Percentiles rank a stretch among this genome's conserved stretches.
phyloP scores from a whole-genome alignment of 2,888 invertebrate species.

The Agrenia bidenticulata region DNA sequence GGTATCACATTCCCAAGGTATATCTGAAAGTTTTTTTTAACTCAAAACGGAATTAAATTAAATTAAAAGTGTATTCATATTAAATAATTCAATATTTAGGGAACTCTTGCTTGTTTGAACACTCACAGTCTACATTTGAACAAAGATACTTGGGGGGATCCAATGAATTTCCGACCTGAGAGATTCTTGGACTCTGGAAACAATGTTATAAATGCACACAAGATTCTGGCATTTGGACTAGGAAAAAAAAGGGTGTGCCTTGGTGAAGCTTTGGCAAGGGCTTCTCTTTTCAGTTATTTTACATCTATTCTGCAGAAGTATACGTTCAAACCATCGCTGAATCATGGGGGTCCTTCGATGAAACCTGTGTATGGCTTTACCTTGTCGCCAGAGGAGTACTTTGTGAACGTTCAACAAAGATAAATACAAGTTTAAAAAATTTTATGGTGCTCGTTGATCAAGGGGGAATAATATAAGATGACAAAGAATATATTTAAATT shows the following conservation, averaged over 20 bases:
- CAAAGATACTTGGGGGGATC: constrained; percentile 30
- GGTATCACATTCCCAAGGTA: constrained; percentile 39
- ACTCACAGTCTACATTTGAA: constrained; percentile 32
- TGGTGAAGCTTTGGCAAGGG: constrained; percentile 39
- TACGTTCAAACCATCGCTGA: constrained; percentile 26
- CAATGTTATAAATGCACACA: constrained; percentile 40
- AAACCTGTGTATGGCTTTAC: constrained; percentile 34
- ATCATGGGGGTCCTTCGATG: constrained; percentile 18
- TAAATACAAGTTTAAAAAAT: too few relatives aligned
- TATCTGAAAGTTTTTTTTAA: too few relatives aligned
- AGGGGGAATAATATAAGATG: too few relatives aligned
- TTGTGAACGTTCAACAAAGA: constrained; percentile 17
- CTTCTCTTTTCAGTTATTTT: constrained; percentile 41
- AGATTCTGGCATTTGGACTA: constrained; percentile 44
- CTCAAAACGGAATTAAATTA: too few relatives aligned
- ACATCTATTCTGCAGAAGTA: constrained; percentile 41
- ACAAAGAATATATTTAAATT: too few relatives aligned
- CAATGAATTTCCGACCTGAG: constrained; percentile 36
- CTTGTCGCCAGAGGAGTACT: constrained; percentile 33
- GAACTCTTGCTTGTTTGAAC: constrained; percentile 34
- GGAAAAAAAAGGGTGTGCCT: constrained; percentile 44
- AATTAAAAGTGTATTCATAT: too few relatives aligned
- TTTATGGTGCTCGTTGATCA: too few relatives aligned
- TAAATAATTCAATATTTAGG: too few relatives aligned
- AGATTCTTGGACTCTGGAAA: constrained; percentile 36